These are phyloP conservation scores for Palythoa grandiflora DNA, from an alignment of 92 coral and sea anemone genomes.

Conservation along the genomic window DNA sequence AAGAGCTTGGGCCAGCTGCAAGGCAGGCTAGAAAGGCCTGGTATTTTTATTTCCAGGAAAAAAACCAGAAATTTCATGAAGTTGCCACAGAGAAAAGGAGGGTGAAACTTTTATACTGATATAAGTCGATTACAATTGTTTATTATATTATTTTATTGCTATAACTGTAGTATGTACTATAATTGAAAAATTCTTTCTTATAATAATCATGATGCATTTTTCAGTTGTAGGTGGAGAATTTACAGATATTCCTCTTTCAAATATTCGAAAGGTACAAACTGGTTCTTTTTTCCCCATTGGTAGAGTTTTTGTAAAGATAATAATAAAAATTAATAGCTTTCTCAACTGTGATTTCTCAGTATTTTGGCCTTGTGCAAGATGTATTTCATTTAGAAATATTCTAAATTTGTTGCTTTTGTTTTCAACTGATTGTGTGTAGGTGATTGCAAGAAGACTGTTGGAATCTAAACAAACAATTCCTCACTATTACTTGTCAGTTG, in stretches of 20 bases:
- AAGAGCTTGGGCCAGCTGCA: too few species aligned
- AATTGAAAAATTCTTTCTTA: not conserved
- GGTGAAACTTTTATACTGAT: too few species aligned
- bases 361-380: not conserved
- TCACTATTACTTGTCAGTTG: slow-evolving; percentile 95
- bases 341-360: not conserved
- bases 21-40: too few species aligned
- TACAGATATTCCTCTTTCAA: slow-evolving; percentile 89
- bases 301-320: too few species aligned
- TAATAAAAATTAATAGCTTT: too few species aligned
- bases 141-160: not conserved
- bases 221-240: slow-evolving; percentile 69
- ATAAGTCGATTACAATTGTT: too few species aligned
- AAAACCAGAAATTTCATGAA: too few species aligned
- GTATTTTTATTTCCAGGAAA: too few species aligned
- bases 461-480: slow-evolving; percentile 98
- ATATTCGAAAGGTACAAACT: slow-evolving; percentile 81
- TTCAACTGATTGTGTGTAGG: slow-evolving; percentile 49
- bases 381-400: not conserved
- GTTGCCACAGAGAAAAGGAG: too few species aligned
- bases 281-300: too few species aligned
- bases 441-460: slow-evolving; percentile 89
- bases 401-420: not conserved
- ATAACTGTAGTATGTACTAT: not conserved
- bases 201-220: not conserved